Base-by-base conservation (phyloP, 2,797 vertebrate genomes). In the Coreius guichenoti region DNA sequence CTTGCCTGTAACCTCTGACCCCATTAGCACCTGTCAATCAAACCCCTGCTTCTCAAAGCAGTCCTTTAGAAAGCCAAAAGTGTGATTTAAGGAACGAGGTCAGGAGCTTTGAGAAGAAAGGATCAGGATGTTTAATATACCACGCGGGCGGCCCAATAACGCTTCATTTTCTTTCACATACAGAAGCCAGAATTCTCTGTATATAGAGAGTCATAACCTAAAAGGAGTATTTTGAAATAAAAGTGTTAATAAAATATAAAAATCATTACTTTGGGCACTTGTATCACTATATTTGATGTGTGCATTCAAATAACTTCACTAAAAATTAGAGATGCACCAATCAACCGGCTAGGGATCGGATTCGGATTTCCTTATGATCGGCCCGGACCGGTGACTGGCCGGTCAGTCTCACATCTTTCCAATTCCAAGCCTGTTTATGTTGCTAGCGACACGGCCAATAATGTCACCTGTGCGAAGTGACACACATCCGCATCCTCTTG, bases 21-120 rank as follows among this genome's bases (percentile, higher is more conserved):
- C 89, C 89, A 93, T 93, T 92, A 90, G 92, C 92, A 90, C 85
- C 86, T 90, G 87, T 86, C 90, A 90, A 83, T 89, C 91, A 90
- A 92, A 91, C 88, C 90, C 90, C 87, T 51, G 91, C 90, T 56
- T 85, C 90, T 86, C 89, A 88, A 92, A 88, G 86, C 86, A 47
- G 85, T 81, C 78, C 79, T 74, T 14, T 31, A 36, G 33, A 36
- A 49, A 82, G 63, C 45, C 33, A 56, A 68, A 74, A 68, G 78
- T 56, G 68, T 72, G 70, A 54, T 61, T 80, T 73, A 65, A 79
- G 36, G 43, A 56, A 54, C 4, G 29, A 67, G 82, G 80, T 45
- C 47, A 70, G 49, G 19, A 79, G 47, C 21, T 61, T 47, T 84
- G 43, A 76, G 54, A 67, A 80, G 75, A 80, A 84, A 49, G 47